Base-by-base conservation (phyloP, 23 tunicate genomes). In the Halocynthia roretzi region DNA sequence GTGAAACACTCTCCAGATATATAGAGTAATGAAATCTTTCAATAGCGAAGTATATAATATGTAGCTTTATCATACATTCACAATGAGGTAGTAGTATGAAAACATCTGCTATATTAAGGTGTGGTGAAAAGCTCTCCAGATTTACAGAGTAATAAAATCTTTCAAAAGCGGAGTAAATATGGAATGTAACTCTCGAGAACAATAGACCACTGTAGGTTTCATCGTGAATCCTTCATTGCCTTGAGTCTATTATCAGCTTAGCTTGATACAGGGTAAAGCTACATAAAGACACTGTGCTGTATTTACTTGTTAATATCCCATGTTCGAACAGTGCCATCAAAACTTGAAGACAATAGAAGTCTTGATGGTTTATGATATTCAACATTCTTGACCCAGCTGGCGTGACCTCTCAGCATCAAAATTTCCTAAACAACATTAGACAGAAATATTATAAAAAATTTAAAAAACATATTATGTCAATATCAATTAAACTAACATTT, bases 331-430 rank as follows among this genome's bases (percentile, higher is more conserved):
- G 76, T 80, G 56, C 77, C 77, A 80, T 89, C 96, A 80, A 89
- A 89, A 19, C 88, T 84, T 8, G 96, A 60, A 15, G 96, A 89
- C n/a, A 89, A 73, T 5, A 89, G 66, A 17, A 74, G 60, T 63
- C 74, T 68, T 8, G 85, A 22, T 40, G 85, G 83, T 80, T 80
- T 80, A 55, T 89, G 88, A 53, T 72, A 83, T 76, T 89, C 96
- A 74, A 89, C 80, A 83, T 89, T 89, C 80, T 89, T 89, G 61
- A 89, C 96, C 96, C 96, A 89, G 49, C 68, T 53, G 7, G 58
- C 62, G 56, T 89, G 96, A 19, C 96, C 96, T 73, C 49, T 75
- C 40, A 89, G 78, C 51, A 52, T 57, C 7, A 58, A 54, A 10
- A 83, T 87, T 23, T 88, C 79, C 87, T 88, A 75, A 7, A 49